Conservation (phyloP, 1,140 invertebrate species). For the Ridgeia piscesae region DNA sequence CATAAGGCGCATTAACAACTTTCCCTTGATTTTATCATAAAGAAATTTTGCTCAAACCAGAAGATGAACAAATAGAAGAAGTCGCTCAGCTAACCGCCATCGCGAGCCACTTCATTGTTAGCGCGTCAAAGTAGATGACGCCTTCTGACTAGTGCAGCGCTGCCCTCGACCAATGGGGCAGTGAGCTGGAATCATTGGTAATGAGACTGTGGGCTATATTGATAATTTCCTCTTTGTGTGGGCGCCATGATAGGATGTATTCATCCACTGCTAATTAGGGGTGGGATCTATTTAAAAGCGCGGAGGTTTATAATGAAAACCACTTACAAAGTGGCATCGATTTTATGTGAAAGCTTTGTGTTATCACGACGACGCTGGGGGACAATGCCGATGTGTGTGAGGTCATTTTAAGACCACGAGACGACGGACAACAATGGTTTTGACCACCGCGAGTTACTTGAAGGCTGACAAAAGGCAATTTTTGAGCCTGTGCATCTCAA, state of each 20-base stretch:
- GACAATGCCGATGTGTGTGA: neutral
- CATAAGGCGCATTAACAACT: too few species aligned
- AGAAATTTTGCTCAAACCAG: too few species aligned
- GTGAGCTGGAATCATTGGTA: neutral
- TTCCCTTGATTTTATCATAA: too few species aligned
- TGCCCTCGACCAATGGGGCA: neutral
- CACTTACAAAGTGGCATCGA: neutral
- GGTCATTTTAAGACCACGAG: neutral
- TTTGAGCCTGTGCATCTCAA: too few species aligned
- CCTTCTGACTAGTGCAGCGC: neutral
- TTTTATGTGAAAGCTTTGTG: neutral
- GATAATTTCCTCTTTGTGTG: neutral
- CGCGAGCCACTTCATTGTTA: neutral
- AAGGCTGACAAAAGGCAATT: neutral
- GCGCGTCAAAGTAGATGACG: neutral
- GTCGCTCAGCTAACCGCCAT: neutral
- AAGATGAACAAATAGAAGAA: neutral
- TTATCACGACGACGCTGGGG: neutral
- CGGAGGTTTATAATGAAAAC: neutral
- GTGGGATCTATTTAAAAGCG: slow-evolving; percentile 5
- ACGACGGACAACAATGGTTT: neutral
- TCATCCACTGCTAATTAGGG: neutral
- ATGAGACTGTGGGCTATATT: neutral
- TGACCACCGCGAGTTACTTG: neutral
- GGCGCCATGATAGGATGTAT: neutral